Evolutionary conservation across 1,140 invertebrate genomes (phyloP), one percentile per base, ranked within the genome.

Genomic region (Papilio helenus): DNA sequence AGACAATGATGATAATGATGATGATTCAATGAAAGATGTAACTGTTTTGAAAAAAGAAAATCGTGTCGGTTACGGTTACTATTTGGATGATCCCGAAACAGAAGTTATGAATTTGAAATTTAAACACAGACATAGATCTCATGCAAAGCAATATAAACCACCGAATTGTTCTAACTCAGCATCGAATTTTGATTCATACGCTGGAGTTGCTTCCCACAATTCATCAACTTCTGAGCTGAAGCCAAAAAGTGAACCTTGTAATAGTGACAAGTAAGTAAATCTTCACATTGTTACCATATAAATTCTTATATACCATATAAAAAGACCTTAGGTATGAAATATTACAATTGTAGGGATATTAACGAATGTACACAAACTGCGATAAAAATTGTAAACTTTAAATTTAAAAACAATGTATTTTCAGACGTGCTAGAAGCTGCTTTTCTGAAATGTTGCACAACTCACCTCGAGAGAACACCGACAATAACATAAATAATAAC

Each of bases 61-160:
- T 14, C 79, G 82, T 61, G 82, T 87, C 10, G 88, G 89, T 79
- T 85, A 83, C 18, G 89, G 86, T 80, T 89, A 87, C 73, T 90
- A 87, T 74, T 83, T 89, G 77, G 91, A 93, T 74, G 84, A 93
- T 29, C 79, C 88, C 0, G 88, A 86, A 44, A 89, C 91, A 4
- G 87, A 92, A 86, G 84, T 92, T 61, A 89, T 87, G 84, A 85
- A 90, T 20, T 71, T 87, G 26, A 80, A 87, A 68, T 86, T 80
- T 76, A 89, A 88, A 83, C 51, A 82, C 71, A 77, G 49, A 68
- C 80, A 84, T 14, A 76, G 76, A 39, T 65, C 81, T 23, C 72
- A 83, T 34, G 39, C 72, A 23, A 81, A 82, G 3, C 20, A 55
- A 5, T 74, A 79, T 44, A 85, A 87, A 44, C 76, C 83, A 18